Evolutionary conservation across 2,797 vertebrate species (phyloP).

Genomic region (Catharus ustulatus): DNA sequence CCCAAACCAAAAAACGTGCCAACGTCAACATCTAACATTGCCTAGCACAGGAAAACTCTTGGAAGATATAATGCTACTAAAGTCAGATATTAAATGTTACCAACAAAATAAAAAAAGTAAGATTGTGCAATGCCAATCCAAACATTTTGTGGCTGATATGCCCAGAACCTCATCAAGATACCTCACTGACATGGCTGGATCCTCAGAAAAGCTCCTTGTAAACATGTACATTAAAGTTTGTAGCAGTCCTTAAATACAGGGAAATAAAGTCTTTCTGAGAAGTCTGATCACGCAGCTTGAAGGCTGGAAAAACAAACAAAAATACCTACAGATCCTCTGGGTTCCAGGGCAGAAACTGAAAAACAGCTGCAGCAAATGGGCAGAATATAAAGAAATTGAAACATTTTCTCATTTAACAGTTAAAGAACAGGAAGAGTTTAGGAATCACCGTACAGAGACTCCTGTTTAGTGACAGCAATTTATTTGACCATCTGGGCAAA

Average conservation of each 20-base stretch:
- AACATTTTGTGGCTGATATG: neutral
- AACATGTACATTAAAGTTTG: neutral
- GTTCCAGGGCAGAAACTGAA: slow-evolving; percentile 1
- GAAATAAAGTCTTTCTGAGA: neutral
- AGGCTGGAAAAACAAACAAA: neutral
- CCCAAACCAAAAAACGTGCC: neutral
- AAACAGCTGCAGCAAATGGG: slow-evolving; percentile 9
- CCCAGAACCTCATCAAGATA: neutral
- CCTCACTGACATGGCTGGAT: neutral
- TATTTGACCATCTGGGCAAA: slow-evolving; percentile 65
- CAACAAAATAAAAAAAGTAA: neutral
- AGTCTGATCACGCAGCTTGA: neutral
- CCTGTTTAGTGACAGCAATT: slow-evolving; percentile 64
- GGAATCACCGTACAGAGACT: slow-evolving; percentile 27
- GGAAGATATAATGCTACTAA: neutral
- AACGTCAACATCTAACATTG: neutral
- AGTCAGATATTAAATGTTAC: neutral
- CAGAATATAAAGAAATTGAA: slow-evolving; percentile 19
- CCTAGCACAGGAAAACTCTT: neutral
- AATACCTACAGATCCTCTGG: neutral
- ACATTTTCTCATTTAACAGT: slow-evolving; percentile 41
- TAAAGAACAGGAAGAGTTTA: slow-evolving; percentile 53
- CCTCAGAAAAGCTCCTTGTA: neutral
- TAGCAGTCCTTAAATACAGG: neutral
- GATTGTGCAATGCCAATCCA: neutral